Evolutionary conservation across 2,888 invertebrate genomes (phyloP), one percentile per base, ranked within the genome.

Genomic region (Caenorhabditis uteleia): DNA sequence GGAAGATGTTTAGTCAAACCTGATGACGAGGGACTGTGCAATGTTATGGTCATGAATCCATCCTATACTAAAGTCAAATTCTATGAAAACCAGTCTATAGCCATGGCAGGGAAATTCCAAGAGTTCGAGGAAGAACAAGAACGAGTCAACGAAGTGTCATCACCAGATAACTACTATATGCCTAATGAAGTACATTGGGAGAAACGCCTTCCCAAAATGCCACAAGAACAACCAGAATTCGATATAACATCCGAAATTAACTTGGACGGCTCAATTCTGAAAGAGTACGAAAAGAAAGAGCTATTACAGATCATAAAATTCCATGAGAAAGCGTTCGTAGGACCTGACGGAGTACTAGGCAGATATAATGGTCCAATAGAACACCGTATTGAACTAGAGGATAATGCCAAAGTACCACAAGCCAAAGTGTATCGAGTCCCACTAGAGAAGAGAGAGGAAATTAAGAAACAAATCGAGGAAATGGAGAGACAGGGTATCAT

Each of bases 281-380:
- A 20, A 7, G 18, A 44, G 23, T 10, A 48, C 29, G n/a, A 44
- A 14, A 59, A 42, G 23, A 18, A 34, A 16, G 21, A 36, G 20
- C 36, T 51, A 2, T 12, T 1, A 33, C 2, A 33, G 21, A 45
- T 51, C 23, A 50, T 51, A 27, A 29, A 44, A n/a, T 14, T n/a
- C 3, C 39, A 51, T 29, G 18, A 33, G 14, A 20, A 48, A 2
- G 67, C 58, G 3, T 67, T 67, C 46, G 38, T 58, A 16, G 46
- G 43, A 12, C 33, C 26, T n/a, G 61, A 62, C 21, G 57, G 62
- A 29, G 16, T 21, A 8, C 29, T 62, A 2, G 67, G 67, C 16
- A 16, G 42, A 16, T 67, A 45, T 47, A 45, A 14, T 2, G 66
- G 66, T 26, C 26, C 39, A 8, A 39, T 55, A 43, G 33, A 42